Evolutionary conservation across 2,113 vertebrate genomes (phyloP).

Genomic region (Erythrolamprus reginae): DNA sequence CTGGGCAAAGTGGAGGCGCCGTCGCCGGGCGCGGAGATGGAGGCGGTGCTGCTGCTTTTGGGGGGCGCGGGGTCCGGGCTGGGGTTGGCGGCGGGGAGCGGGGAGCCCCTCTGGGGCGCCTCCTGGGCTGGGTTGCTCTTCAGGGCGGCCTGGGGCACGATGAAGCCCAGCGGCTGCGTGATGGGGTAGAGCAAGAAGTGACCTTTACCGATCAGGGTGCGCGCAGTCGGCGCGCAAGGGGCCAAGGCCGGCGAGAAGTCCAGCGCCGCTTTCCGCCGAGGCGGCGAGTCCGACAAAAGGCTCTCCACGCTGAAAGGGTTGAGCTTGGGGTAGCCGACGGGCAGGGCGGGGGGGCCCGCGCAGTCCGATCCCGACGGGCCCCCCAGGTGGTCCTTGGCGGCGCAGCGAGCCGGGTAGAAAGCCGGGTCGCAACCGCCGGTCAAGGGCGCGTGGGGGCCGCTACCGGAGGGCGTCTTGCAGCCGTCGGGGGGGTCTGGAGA

Average conservation of each 20-base stretch:
- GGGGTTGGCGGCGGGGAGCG: constrained; percentile 50
- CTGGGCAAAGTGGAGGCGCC: constrained; percentile 31
- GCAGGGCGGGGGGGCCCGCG: constrained; percentile 37
- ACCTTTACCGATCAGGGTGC: neutral
- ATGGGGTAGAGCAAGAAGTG: constrained; percentile 83
- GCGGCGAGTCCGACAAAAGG: constrained; percentile 87
- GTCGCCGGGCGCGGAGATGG: constrained; percentile 52
- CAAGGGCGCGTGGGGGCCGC: constrained; percentile 13
- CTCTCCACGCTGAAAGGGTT: constrained; percentile 95
- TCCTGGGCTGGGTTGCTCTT: constrained; percentile 68
- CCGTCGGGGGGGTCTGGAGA: constrained; percentile 69
- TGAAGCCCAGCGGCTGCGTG: constrained; percentile 92
- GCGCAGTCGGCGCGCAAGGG: constrained; percentile 45
- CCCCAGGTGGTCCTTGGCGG: constrained; percentile 64
- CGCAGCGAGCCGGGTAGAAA: constrained; percentile 60
- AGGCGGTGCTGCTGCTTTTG: constrained; percentile 28
- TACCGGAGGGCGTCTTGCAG: constrained; percentile 37
- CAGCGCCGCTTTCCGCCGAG: constrained; percentile 79
- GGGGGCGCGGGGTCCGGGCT: constrained; percentile 57
- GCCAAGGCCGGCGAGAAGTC: constrained; percentile 80
- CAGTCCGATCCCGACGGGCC: constrained; percentile 68
- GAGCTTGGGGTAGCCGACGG: constrained; percentile 77
- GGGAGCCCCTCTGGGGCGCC: constrained; percentile 43
- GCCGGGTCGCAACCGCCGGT: constrained; percentile 69
- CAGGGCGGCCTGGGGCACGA: constrained; percentile 88